Evolutionary conservation across 2,888 invertebrate genomes (phyloP), one percentile per base, ranked within the genome.

Genomic region (Troilus luridus): DNA sequence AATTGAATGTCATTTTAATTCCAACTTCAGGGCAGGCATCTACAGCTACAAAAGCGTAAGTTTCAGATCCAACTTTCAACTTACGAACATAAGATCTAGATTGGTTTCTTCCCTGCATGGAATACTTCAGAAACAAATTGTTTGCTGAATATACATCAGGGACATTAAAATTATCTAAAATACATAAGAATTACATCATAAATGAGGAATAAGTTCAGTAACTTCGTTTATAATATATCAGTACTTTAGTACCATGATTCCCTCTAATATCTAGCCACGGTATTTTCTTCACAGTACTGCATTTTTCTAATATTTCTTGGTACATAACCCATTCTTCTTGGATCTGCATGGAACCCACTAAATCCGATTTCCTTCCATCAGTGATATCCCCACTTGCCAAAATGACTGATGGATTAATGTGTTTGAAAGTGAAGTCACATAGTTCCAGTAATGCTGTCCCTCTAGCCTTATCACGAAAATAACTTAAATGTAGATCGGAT

Each of bases 21-120:
- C 98, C 98, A 17, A 98, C 98, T 92, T 97, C 96, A 77, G 98
- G 95, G 93, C 97, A 97, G 2, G 98, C 98, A 94, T 98, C 98
- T 60, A 98, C 95, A 0, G 96, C 98, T 93, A 98, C 95, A 94
- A 98, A 98, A n/a, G 97, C 96, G 93, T 97, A 97, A 92, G 94
- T 95, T 54, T 96, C 95, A 56, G 95, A 95, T 93, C 96, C 92
- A 56, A 90, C 58, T 24, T 19, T 88, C 64, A 96, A 94, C 93
- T 95, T 95, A 94, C 97, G 95, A 93, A 96, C 94, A 94, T 98
- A 98, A 0, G 98, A 98, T 93, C 96, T 95, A 19, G 96, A 94
- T 94, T 97, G 95, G 17, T 94, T 94, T 90, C 94, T 94, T 14
- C 98, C 98, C 95, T 98, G 97, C 56, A 97, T 95, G 91, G 98